phyloP scores from a whole-genome alignment of 2,797 vertebrate species.

The Sebastes iracundus region DNA sequence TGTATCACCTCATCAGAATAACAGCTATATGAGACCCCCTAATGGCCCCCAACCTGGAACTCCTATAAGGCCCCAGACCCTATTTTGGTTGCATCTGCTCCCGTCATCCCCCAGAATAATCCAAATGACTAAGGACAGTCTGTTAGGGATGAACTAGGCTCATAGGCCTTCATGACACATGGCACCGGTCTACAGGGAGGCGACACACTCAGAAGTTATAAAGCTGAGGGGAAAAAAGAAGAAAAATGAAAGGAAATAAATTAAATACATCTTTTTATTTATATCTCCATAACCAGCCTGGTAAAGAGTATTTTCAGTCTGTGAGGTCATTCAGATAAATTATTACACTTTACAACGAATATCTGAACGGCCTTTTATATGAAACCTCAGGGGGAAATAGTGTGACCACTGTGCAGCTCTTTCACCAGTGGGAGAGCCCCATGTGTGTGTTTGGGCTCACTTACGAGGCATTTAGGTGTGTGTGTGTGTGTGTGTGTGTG shows the following conservation, averaged over 20 bases:
- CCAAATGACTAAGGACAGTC: not conserved
- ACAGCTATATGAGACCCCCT: not conserved
- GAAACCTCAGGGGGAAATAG: conserved; percentile 3
- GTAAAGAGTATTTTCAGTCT: not conserved
- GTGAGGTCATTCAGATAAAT: not conserved
- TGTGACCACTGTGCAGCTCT: conserved; percentile 15
- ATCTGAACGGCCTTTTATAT: not conserved
- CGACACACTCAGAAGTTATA: not conserved
- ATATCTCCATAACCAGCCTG: not conserved
- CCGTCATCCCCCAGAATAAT: conserved; percentile 11
- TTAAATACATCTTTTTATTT: not conserved
- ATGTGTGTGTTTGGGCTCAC: conserved; percentile 40
- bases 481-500: not conserved
- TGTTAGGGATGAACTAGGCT: not conserved
- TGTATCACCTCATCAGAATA: not conserved
- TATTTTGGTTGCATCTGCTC: conserved; percentile 6
- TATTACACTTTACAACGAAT: not conserved
- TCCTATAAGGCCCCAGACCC: not conserved
- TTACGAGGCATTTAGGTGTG: conserved; percentile 31
- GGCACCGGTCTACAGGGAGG: not conserved
- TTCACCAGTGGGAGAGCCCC: conserved; percentile 13
- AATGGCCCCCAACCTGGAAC: not conserved
- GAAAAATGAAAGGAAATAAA: not conserved
- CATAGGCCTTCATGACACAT: not conserved
- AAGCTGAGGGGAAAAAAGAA: not conserved